These are phyloP conservation scores for Hanleya hanleyi DNA, from an alignment of 2,888 invertebrate genomes.

Conservation along the genomic window DNA sequence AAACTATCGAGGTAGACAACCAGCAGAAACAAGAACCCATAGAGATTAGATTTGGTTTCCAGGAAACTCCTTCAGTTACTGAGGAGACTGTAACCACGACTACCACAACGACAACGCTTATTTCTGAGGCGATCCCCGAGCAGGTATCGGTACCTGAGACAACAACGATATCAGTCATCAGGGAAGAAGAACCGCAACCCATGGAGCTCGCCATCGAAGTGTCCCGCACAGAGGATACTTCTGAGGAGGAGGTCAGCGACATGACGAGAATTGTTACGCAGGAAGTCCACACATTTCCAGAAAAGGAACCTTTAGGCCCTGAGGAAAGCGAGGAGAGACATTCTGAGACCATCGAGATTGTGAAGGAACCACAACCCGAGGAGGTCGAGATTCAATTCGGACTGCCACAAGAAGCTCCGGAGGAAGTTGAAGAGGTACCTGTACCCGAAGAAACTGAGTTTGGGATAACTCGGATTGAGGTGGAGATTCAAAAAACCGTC, in stretches of 20 bases:
- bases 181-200: constrained; percentile 47
- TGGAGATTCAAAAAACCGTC: constrained; percentile 59
- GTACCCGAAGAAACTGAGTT: constrained; percentile 60
- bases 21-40: constrained; percentile 32
- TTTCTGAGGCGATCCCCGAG: constrained; percentile 2
- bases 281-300: constrained; percentile 50
- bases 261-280: constrained; percentile 54
- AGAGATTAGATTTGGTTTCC: constrained; percentile 56
- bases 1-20: constrained; percentile 33
- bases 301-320: constrained; percentile 24
- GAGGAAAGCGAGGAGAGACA: constrained; percentile 48
- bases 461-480: constrained; percentile 56
- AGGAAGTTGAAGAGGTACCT: constrained; percentile 43
- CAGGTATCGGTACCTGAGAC: constrained; percentile 37
- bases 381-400: constrained; percentile 48
- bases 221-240: constrained; percentile 46
- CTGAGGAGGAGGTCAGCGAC: constrained; percentile 46
- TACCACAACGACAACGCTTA: no score
- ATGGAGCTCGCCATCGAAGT: constrained; percentile 51
- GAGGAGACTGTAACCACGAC: constrained; percentile 51
- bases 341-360: constrained; percentile 66
- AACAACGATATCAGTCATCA: constrained; percentile 51
- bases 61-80: constrained; percentile 46
- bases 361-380: constrained; percentile 43
- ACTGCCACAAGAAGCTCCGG: constrained; percentile 35